phyloP scores from a whole-genome alignment of 1,140 invertebrate species.

The Wiebesia pumilae region DNA sequence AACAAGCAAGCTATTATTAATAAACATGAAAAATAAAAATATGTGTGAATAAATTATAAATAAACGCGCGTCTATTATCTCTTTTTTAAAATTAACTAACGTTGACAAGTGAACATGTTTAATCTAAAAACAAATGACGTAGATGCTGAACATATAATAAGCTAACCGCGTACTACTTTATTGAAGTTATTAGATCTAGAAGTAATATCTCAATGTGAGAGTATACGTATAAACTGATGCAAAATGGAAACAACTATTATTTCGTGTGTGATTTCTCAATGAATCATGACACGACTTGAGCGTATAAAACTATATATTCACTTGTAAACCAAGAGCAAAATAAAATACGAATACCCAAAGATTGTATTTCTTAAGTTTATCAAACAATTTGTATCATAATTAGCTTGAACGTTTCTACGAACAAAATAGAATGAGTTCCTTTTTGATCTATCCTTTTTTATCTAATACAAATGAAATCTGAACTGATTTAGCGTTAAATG shows the following conservation, averaged over 20 bases:
- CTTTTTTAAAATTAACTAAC: no score
- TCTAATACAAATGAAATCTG: neutral
- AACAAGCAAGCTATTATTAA: no score
- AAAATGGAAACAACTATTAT: neutral
- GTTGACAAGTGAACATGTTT: neutral
- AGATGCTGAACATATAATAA: neutral
- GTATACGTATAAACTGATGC: neutral
- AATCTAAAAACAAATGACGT: neutral
- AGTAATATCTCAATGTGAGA: neutral
- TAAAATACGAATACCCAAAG: neutral
- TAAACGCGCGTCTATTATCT: no score
- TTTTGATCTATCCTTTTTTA: neutral
- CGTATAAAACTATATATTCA: neutral
- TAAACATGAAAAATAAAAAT: no score
- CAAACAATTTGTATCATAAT: neutral
- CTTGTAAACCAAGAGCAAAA: neutral
- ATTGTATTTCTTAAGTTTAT: neutral
- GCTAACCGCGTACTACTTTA: neutral
- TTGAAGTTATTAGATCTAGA: neutral
- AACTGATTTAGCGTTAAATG: no score
- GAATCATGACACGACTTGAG: neutral
- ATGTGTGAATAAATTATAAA: no score
- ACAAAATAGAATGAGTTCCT: neutral
- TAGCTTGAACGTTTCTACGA: neutral
- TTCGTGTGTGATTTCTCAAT: neutral